Percentiles rank a stretch among this genome's conserved stretches.
phyloP scores from a whole-genome alignment of 2,113 vertebrate genomes.

The Panthera leo region DNA sequence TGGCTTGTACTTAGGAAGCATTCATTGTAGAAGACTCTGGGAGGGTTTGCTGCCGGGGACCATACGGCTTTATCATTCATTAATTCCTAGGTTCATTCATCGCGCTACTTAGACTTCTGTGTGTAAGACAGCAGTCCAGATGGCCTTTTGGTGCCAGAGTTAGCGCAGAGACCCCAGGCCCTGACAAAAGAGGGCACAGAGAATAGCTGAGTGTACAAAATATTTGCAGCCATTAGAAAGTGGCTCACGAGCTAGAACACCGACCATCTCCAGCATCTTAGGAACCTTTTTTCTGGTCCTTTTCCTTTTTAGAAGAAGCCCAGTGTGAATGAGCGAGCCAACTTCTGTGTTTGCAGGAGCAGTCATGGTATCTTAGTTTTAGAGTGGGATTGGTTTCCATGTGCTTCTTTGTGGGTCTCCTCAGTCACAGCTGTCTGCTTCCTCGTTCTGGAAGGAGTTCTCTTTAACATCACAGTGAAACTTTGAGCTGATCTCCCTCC shows the following conservation, averaged over 20 bases:
- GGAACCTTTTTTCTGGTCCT: neutral
- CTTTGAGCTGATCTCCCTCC: neutral
- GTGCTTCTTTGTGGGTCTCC: neutral
- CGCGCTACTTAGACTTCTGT: constrained; percentile 83
- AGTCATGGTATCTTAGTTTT: neutral
- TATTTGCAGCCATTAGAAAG: constrained; percentile 77
- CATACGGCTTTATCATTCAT: constrained; percentile 84
- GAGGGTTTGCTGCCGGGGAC: constrained; percentile 78
- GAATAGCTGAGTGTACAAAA: constrained; percentile 79
- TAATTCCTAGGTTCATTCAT: constrained; percentile 84
- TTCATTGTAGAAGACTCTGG: constrained; percentile 77
- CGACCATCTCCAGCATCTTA: neutral
- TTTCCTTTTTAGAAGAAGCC: neutral
- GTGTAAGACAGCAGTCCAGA: constrained; percentile 81
- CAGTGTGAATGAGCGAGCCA: neutral
- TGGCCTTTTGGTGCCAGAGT: constrained; percentile 84
- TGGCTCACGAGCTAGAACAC: neutral
- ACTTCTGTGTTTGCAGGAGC: neutral
- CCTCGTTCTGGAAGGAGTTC: constrained; percentile 5
- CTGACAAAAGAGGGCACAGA: constrained; percentile 79
- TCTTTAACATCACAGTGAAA: neutral
- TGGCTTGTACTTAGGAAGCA: constrained; percentile 71
- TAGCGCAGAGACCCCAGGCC: constrained; percentile 74
- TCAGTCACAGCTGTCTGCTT: neutral
- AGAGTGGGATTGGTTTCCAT: neutral